A percentile compares a stretch with the other conserved stretches of the same genome.
Evolutionary conservation across 2,888 invertebrate species (phyloP).

Genomic region (Lumbricus terrestris): DNA sequence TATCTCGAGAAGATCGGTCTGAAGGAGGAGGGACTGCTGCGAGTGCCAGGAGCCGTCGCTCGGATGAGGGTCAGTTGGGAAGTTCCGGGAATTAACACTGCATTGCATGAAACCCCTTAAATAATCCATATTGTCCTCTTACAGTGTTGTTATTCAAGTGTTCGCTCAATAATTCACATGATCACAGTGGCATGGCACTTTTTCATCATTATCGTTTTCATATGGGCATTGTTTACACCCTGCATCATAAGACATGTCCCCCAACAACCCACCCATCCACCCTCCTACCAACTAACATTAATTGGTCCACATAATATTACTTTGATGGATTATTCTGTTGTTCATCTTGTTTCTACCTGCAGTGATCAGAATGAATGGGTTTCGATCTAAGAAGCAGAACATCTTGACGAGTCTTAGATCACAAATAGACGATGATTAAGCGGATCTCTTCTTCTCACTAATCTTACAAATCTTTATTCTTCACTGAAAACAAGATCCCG

Average conservation of each 20-base stretch:
- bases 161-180: too few relatives aligned
- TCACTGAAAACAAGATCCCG: neutral
- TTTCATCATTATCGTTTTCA: too few relatives aligned
- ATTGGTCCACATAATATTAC: too few relatives aligned
- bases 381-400: neutral
- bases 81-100: neutral
- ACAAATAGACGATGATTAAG: too few relatives aligned
- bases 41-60: constrained; percentile 71
- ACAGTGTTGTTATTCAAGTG: neutral
- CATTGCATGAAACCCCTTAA: neutral
- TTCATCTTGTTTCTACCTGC: neutral
- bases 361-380: neutral
- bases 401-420: too few relatives aligned
- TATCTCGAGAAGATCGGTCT: constrained; percentile 73
- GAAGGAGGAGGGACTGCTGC: constrained; percentile 79
- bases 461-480: too few relatives aligned
- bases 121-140: neutral
- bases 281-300: too few relatives aligned
- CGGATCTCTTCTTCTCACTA: neutral
- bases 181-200: too few relatives aligned
- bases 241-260: too few relatives aligned
- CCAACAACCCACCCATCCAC: too few relatives aligned
- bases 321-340: neutral
- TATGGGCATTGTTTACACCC: too few relatives aligned
- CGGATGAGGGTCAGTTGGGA: constrained; percentile 60